Evolutionary conservation across 2,797 vertebrate species (phyloP).

Genomic region (Rhyacichthys aspro): DNA sequence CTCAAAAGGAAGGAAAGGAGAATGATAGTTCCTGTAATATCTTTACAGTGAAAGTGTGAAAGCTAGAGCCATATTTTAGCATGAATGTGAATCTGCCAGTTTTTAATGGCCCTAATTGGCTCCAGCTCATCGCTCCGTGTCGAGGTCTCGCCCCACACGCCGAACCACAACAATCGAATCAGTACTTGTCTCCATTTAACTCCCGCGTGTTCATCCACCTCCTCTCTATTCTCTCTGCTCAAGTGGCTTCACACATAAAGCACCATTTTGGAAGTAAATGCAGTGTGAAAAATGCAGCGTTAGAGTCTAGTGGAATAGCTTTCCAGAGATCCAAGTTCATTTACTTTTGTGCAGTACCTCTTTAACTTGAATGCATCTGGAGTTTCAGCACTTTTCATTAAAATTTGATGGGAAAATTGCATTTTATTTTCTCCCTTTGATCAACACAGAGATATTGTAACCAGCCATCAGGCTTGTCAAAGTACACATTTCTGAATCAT

Average conservation of each 20-base stretch:
- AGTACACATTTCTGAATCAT: no score
- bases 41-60: constrained; percentile 20
- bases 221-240: constrained; percentile 3
- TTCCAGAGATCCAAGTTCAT: no score
- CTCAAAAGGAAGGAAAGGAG: no score
- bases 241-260: constrained; percentile 6
- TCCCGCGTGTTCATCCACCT: constrained; percentile 28
- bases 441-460: no score
- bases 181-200: constrained; percentile 48
- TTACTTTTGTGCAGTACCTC: not conserved
- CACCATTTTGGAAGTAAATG: constrained; percentile 9
- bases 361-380: not conserved
- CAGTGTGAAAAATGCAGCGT: constrained; percentile 17
- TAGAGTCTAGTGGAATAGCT: constrained; percentile 11
- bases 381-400: not conserved
- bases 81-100: constrained; percentile 61
- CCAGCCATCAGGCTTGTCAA: no score
- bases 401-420: not conserved
- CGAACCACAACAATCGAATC: constrained; percentile 69
- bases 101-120: constrained; percentile 72
- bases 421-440: no score
- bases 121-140: constrained; percentile 53
- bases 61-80: constrained; percentile 63
- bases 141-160: constrained; percentile 46
- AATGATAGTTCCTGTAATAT: not conserved